Base-by-base conservation (phyloP, 1,140 invertebrate species). In the Myzus persicae region DNA sequence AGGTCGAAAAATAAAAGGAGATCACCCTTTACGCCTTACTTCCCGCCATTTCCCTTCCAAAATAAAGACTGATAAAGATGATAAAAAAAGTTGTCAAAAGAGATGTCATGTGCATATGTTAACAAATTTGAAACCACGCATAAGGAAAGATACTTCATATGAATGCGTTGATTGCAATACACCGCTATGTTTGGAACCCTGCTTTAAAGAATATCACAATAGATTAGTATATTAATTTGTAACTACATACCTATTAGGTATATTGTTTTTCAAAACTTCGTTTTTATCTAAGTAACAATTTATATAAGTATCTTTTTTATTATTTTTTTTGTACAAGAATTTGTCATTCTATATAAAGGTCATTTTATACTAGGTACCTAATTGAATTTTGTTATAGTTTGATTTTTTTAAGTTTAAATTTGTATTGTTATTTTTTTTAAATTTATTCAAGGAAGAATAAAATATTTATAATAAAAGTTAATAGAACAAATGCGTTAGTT, bases 401-500 rank as follows among this genome's bases (percentile, higher is more conserved):
- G 11, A 67, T 67, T 31, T 67, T n/a, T 67, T 67, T 67, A 67
- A 54, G 51, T 54, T 54, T 54, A 54, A n/a, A 54, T 54, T 54
- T 54, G 5, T 54, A 54, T 67, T 67, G 59, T 67, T 67, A 67
- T 67, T 42, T 40, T 42, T 40, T 40, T 24, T 42, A 4, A 40
- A 54, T 54, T 54, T 54, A 54, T 24, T 85, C 24, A 85, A 38
- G 46, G 51, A 54, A 54, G 51, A 54, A 85, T 85, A 85, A 85
- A 85, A 85, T 85, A 85, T 38, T 40, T 40, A 85, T 36, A 85
- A 42, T 40, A 85, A 85, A 42, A 85, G 24, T 85, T 85, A 38
- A 85, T 85, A 42, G 82, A 85, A 85, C 38, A 85, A 67, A 67
- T 31, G 31, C 31, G 31, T 67, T 67, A 67, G 31, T 67, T 67